A percentile compares a stretch with the other conserved stretches of the same genome.
Conservation (phyloP, 2,888 invertebrate species). For the Baronia brevicornis region DNA sequence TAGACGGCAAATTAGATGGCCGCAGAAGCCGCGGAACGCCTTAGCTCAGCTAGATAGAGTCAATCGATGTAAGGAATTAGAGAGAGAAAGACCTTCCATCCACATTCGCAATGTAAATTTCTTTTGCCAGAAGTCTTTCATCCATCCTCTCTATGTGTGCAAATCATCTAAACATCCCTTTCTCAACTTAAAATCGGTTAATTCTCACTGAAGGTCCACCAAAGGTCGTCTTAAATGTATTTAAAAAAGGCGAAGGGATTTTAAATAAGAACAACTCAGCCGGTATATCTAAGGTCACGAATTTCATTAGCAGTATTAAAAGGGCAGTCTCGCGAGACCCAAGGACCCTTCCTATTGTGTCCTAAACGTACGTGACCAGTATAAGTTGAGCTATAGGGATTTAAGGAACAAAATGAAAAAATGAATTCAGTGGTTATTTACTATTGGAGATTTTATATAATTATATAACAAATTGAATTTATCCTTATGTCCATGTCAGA, state of each 20-base stretch:
- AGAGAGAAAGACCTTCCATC: too few relatives aligned
- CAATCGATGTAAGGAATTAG: too few relatives aligned
- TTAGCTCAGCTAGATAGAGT: too few relatives aligned
- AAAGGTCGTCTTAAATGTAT: too few relatives aligned
- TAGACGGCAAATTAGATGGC: too few relatives aligned
- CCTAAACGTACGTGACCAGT: slow-evolving; percentile 8
- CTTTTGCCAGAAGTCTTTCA: too few relatives aligned
- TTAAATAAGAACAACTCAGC: slow-evolving; percentile 17
- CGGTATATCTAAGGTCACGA: slow-evolving; percentile 39
- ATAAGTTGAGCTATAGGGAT: slow-evolving; percentile 10
- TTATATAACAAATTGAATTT: slow-evolving; percentile 13
- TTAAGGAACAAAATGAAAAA: slow-evolving; percentile 13
- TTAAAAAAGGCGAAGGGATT: slow-evolving; percentile 11
- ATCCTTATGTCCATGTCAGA: slow-evolving; percentile 6
- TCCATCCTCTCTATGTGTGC: too few relatives aligned
- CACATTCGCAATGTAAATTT: too few relatives aligned
- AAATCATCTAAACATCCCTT: too few relatives aligned
- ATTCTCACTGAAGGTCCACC: too few relatives aligned
- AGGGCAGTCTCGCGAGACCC: slow-evolving; percentile 35
- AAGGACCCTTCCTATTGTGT: slow-evolving; percentile 22
- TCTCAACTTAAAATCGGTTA: too few relatives aligned
- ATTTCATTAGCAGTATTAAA: slow-evolving; percentile 57
- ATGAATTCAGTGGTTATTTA: slow-evolving; percentile 13
- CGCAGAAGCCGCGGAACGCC: too few relatives aligned
- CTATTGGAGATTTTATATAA: slow-evolving; percentile 13